Evolutionary conservation across 1,140 invertebrate species (phyloP), one percentile per base, ranked within the genome.

Genomic region (Orussus abietinus): DNA sequence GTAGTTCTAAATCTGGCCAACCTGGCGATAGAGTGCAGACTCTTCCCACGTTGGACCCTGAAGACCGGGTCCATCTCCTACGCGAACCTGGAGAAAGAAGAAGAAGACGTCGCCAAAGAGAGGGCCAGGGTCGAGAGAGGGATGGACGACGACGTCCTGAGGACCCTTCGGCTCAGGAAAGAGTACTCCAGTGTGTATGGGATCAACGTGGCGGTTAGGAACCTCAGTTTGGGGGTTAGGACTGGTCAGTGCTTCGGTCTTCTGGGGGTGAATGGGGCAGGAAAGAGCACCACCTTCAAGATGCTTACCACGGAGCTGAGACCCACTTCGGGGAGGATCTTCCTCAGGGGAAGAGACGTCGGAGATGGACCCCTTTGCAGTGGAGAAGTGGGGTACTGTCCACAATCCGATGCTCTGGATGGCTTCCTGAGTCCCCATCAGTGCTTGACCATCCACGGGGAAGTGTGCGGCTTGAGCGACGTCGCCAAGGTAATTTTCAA

Each of bases 391-490:
- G 77, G 77, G 43, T 92, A 92, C 62, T 92, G 90, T 69, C 87
- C 90, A 4, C 89, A 92, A 70, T 84, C 79, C 49, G 87, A 91
- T 71, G 85, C 88, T 0, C 62, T 93, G 19, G 85, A 91, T 62
- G 75, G 78, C 1, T 76, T 86, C 31, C 66, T 92, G 4, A 89
- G 83, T 1, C 77, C 70, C 6, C 57, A 71, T 49, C 77, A 81
- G 54, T 76, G 75, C 54, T 63, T 81, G 35, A 63, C 62, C 5
- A 63, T 80, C 46, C 78, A 77, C 46, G 75, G 66, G n/a, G 64
- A 77, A 50, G 47, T 74, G 38, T 69, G 66, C 36, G 71, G 71
- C 9, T 32, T 70, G 10, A 43, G 42, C 18, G 57, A 69, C 42
- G 62, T 70, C 34, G 30, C 64, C 21, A 65, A 53, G 62, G 65